Evolutionary conservation across 2,888 invertebrate genomes (phyloP).

Genomic region (Elgonia sp.): DNA sequence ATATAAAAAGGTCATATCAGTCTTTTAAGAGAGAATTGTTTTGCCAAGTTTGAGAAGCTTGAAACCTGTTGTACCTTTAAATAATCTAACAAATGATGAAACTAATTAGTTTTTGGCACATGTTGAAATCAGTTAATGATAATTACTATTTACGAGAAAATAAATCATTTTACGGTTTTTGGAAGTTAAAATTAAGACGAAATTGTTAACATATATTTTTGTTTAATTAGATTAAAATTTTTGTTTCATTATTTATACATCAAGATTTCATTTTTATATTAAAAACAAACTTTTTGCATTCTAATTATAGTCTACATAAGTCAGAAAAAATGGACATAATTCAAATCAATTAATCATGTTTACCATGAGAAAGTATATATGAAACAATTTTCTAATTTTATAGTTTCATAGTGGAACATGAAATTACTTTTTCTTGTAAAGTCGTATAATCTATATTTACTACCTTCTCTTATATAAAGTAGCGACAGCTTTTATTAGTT

Average conservation of each 20-base stretch:
- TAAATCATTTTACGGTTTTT: no score
- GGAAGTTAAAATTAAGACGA: no score
- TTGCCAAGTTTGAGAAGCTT: neutral
- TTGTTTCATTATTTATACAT: neutral
- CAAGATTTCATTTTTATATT: no score
- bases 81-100: slow-evolving; percentile 24
- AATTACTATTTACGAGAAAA: neutral
- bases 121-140: slow-evolving; percentile 2
- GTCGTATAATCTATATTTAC: slow-evolving; percentile 7
- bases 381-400: neutral
- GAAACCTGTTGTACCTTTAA: slow-evolving; percentile 9
- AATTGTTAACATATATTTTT: no score
- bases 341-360: neutral
- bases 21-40: neutral
- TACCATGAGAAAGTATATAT: neutral
- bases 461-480: slow-evolving; percentile 18
- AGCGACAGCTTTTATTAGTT: slow-evolving; percentile 11
- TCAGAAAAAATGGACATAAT: no score
- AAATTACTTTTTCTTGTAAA: slow-evolving; percentile 19
- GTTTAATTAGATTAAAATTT: no score
- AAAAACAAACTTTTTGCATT: no score
- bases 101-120: slow-evolving; percentile 16
- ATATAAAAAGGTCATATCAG: neutral
- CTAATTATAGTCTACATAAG: no score
- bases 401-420: slow-evolving; percentile 8